phyloP scores from a whole-genome alignment of 2,113 vertebrate species.

The Eonycteris spelaea region DNA sequence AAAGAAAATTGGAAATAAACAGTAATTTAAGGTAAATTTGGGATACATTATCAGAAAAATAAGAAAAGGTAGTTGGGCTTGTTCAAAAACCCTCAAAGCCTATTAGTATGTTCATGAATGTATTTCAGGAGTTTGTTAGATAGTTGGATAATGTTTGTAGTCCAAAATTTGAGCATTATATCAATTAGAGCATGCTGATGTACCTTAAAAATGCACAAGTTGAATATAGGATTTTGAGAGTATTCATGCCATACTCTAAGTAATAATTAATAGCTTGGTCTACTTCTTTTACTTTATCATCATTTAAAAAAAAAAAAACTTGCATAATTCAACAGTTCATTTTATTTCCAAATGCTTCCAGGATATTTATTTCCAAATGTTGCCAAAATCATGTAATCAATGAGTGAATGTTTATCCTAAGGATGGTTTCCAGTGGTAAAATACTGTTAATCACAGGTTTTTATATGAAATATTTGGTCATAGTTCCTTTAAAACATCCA shows the following conservation, averaged over 20 bases:
- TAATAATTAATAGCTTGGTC: neutral
- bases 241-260: neutral
- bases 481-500: neutral
- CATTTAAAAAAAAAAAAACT: neutral
- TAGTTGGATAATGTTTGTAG: neutral
- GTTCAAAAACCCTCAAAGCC: neutral
- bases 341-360: constrained; percentile 1
- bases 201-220: neutral
- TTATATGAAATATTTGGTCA: neutral
- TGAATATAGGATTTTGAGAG: neutral
- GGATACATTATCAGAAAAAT: neutral
- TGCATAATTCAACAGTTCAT: neutral
- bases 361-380: neutral
- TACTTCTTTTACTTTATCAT: neutral
- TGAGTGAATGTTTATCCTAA: neutral
- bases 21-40: neutral
- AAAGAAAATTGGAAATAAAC: neutral
- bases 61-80: neutral
- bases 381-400: neutral
- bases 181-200: neutral
- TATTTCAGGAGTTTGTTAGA: neutral
- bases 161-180: neutral
- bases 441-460: neutral
- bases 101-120: neutral
- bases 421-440: neutral